Evolutionary conservation across 2,797 vertebrate genomes (phyloP).

Genomic region (Pogoniulus pusillus): DNA sequence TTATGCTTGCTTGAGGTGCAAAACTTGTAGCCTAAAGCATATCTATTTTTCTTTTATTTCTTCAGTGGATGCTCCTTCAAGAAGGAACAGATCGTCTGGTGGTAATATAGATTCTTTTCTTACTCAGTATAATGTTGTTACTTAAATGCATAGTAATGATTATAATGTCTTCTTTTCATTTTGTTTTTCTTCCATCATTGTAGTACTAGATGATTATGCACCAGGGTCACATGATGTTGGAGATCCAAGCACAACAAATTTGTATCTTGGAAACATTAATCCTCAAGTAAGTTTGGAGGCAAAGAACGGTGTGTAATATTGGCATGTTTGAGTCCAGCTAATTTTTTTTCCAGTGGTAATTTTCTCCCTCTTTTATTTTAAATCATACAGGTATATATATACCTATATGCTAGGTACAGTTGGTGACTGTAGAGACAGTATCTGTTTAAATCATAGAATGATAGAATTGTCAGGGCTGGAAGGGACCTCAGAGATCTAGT

Average conservation of each 20-base stretch:
- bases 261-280: constrained; percentile 98
- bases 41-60: constrained; percentile 73
- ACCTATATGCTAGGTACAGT: neutral
- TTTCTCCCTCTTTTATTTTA: neutral
- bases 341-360: neutral
- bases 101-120: constrained; percentile 85
- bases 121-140: neutral
- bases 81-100: constrained; percentile 98
- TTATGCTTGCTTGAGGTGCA: constrained; percentile 53
- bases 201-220: constrained; percentile 96
- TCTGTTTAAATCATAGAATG: neutral
- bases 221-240: constrained; percentile 98
- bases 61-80: constrained; percentile 96
- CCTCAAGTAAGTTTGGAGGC: constrained; percentile 86
- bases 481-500: too few species aligned
- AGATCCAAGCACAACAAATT: constrained; percentile 97
- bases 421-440: neutral
- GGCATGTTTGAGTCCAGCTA: neutral
- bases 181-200: neutral
- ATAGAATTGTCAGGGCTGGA: too few species aligned
- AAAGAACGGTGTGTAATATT: neutral
- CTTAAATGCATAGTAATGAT: constrained; percentile 55
- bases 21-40: constrained; percentile 69
- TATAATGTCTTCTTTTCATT: constrained; percentile 26
- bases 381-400: neutral